Evolutionary conservation across 2,888 invertebrate genomes (phyloP).

Genomic region (Pheosia gnoma): DNA sequence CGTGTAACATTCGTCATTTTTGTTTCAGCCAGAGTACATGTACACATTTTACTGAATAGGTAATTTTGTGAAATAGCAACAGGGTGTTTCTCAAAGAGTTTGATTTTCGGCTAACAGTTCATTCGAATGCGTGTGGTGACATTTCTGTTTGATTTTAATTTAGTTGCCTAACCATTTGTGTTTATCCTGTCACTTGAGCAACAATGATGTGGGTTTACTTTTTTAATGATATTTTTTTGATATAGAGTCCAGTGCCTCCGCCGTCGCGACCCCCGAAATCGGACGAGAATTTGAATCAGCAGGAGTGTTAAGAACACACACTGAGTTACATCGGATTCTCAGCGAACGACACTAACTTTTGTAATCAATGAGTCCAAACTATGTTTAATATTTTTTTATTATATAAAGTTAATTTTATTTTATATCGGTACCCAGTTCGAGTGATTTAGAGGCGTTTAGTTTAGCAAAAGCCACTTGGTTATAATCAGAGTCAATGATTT

Average conservation of each 20-base stretch:
- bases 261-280: conserved; percentile 85
- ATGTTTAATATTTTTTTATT: conserved; percentile 49
- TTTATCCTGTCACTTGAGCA: conserved; percentile 27
- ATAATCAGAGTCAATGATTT: conserved; percentile 56
- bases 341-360: conserved; percentile 51
- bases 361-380: conserved; percentile 64
- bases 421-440: conserved; percentile 45
- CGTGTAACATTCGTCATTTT: conserved; percentile 49
- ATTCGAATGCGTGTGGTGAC: conserved; percentile 26
- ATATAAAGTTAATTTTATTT: conserved; percentile 2
- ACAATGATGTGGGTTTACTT: conserved; percentile 18
- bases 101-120: conserved; percentile 39
- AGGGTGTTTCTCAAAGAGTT: conserved; percentile 29
- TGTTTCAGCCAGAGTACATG: conserved; percentile 82
- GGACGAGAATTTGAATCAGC: conserved; percentile 90
- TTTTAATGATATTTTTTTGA: conserved; percentile 50
- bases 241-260: conserved; percentile 88
- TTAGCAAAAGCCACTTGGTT: conserved; percentile 32
- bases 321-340: conserved; percentile 40
- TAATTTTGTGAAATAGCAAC: conserved; percentile 33
- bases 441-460: conserved; percentile 48
- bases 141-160: conserved; percentile 39
- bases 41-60: conserved; percentile 79
- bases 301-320: conserved; percentile 77
- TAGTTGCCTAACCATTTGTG: conserved; percentile 38